Percentiles rank a stretch among this genome's conserved stretches.
Conservation (phyloP, 2,113 vertebrate species). For the Megaceryle maxima region DNA sequence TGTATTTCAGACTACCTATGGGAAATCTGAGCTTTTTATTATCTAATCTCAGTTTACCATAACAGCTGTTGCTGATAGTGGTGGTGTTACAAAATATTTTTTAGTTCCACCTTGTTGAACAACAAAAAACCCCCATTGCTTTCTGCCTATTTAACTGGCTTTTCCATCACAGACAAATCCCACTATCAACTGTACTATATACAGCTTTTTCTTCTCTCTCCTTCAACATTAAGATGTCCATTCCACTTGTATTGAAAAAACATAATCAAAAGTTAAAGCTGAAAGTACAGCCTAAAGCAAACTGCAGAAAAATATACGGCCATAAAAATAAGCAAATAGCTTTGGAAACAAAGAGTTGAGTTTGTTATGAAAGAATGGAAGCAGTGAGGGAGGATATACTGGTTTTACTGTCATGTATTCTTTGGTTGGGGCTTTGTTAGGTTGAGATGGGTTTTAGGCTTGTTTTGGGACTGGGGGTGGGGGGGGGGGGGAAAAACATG, state of each 20-base stretch:
- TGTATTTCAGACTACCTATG: background rate
- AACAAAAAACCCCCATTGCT: background rate
- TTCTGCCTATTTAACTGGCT: background rate
- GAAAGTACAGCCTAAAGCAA: background rate
- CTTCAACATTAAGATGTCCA: background rate
- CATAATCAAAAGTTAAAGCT: background rate
- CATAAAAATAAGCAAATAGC: background rate
- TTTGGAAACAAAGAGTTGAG: background rate
- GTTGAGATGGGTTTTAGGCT: background rate
- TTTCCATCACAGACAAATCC: background rate
- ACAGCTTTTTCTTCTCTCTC: background rate
- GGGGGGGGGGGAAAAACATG: background rate
- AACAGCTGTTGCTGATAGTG: background rate
- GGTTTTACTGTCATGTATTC: background rate
- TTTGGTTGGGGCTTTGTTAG: background rate
- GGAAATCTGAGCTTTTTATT: background rate
- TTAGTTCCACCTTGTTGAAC: background rate
- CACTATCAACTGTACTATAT: background rate
- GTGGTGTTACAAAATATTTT: background rate
- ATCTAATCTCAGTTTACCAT: background rate
- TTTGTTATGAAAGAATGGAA: background rate
- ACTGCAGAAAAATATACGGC: background rate
- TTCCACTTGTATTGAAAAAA: background rate
- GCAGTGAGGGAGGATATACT: background rate
- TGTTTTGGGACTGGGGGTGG: background rate